Base-by-base conservation (phyloP, 2,113 vertebrate species). In the Leptocoma aspasia region DNA sequence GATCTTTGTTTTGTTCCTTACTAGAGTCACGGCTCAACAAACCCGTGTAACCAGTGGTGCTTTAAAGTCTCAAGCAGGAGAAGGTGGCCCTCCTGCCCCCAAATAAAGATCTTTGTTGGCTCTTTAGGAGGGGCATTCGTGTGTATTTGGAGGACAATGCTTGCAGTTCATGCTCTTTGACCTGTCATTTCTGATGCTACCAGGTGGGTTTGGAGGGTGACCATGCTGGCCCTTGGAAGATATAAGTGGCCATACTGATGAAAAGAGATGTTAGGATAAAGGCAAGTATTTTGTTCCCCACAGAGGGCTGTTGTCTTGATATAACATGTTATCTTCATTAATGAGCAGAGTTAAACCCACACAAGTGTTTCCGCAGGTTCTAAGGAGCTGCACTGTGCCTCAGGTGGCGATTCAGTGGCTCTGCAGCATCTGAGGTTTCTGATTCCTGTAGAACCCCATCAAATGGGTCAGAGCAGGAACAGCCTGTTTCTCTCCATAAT, bases 1-100 rank as follows among this genome's bases (percentile, higher is more conserved):
- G 26, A 41, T 82, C 92, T 72, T 90, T 87, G 57, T 86, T 95
- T 93, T 92, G 88, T 91, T 94, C 82, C 39, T 86, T 65, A n/a
- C 56, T 59, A 11, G 28, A 89, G 37, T 68, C 52, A 26, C 0
- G 1, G 37, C 69, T 82, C 53, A 79, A 84, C 61, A 72, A 75
- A 75, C 23, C 28, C 5, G 3, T 56, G 47, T 37, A 83, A 75
- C 71, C 64, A 59, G 44, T 10, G 37, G 33, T 57, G 88, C 56
- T 78, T 94, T 78, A 13, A 90, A 75, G 49, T 65, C 49, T 93
- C 22, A 30, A 6, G 50, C 28, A 82, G 69, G 47, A 69, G 75
- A 81, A 89, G 21, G 44, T 47, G 0, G 8, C 52, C 27, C 56
- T 94, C 31, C 47, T 90, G 80, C 80, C 72, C 86, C 60, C n/a